Evolutionary conservation across 2,113 vertebrate genomes (phyloP).

Genomic region (Phocoena sinus): DNA sequence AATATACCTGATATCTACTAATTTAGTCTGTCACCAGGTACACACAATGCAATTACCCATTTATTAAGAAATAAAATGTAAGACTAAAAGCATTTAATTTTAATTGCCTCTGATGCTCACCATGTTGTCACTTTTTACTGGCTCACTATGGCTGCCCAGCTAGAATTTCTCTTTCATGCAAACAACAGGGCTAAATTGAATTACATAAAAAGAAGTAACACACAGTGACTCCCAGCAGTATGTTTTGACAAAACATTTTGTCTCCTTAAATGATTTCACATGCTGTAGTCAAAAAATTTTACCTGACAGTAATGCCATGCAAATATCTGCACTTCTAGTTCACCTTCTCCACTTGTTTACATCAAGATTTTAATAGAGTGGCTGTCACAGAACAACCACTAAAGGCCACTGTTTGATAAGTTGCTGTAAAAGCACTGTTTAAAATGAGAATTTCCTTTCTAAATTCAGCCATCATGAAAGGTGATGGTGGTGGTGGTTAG

Average conservation of each 20-base stretch:
- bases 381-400: constrained; percentile 84
- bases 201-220: constrained; percentile 83
- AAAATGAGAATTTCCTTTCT: constrained; percentile 83
- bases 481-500: constrained; percentile 62
- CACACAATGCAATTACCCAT: constrained; percentile 70
- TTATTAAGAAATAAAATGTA: constrained; percentile 76
- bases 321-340: constrained; percentile 85
- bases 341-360: constrained; percentile 87
- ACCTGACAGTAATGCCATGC: constrained; percentile 87
- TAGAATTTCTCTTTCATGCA: constrained; percentile 80
- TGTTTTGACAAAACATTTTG: constrained; percentile 89
- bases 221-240: constrained; percentile 82
- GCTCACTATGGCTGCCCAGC: constrained; percentile 74
- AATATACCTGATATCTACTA: constrained; percentile 4
- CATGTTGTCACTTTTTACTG: constrained; percentile 74
- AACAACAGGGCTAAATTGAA: constrained; percentile 84
- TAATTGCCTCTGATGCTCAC: constrained; percentile 79
- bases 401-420: constrained; percentile 86
- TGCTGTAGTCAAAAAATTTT: constrained; percentile 86
- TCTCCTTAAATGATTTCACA: constrained; percentile 89
- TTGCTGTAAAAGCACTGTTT: constrained; percentile 82
- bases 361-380: constrained; percentile 86
- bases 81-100: constrained; percentile 79
- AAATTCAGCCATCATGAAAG: constrained; percentile 79
- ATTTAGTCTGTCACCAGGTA: constrained; percentile 56